These are phyloP conservation scores for Thymelicus lineola DNA, from an alignment of 2,888 invertebrate species.

Conservation along the genomic window DNA sequence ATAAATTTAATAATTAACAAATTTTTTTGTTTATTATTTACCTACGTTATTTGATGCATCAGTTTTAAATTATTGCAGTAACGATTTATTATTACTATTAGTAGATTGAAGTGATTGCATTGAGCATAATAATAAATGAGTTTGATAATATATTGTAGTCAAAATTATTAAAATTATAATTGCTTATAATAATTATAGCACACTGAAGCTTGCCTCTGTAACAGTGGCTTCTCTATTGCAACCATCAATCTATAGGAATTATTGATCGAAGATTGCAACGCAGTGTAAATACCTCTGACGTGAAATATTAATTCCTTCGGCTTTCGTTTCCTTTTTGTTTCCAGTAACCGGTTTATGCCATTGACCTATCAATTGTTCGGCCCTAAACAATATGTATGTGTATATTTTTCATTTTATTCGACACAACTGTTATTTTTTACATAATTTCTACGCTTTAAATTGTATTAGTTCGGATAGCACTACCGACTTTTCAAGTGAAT, in stretches of 20 bases:
- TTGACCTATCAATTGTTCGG: constrained; percentile 27
- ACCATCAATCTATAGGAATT: too few species aligned
- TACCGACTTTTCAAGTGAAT: constrained; percentile 8
- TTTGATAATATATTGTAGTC: too few species aligned
- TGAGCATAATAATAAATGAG: too few species aligned
- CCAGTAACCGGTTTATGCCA: constrained; percentile 16
- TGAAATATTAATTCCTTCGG: constrained; percentile 16
- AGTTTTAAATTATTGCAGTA: too few species aligned
- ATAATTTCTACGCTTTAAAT: constrained; percentile 5
- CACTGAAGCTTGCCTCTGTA: not conserved
- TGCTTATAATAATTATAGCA: too few species aligned
- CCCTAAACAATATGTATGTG: constrained; percentile 19
- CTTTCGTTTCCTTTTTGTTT: not conserved
- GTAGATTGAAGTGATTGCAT: too few species aligned
- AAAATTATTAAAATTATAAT: too few species aligned
- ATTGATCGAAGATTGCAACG: too few species aligned
- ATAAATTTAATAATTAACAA: too few species aligned
- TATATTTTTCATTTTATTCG: constrained; percentile 6
- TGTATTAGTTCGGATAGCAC: not conserved
- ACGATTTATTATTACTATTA: too few species aligned
- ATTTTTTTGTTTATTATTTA: too few species aligned
- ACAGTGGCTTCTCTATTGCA: not conserved
- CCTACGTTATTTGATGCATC: too few species aligned
- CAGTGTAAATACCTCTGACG: constrained; percentile 3
- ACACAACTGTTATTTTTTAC: constrained; percentile 14